A percentile compares a stretch with the other conserved stretches of the same genome.
Evolutionary conservation across 2,888 invertebrate genomes (phyloP).

Genomic region (Drosophila hawaiiensis): DNA sequence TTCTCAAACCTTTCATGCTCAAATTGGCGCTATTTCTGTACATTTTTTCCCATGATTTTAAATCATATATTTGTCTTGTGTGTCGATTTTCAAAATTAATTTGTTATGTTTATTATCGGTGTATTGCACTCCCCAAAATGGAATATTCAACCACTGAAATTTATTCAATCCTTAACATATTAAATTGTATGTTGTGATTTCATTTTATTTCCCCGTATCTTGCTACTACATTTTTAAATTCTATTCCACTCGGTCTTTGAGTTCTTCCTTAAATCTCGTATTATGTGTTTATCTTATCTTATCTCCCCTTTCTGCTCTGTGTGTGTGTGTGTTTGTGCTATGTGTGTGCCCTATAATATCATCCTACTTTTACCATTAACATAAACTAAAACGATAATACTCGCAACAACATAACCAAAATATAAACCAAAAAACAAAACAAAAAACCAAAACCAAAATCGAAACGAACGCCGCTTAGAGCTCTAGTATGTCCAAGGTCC

Average conservation of each 20-base stretch:
- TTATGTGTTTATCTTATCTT: slow-evolving; percentile 41
- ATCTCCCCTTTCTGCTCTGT: slow-evolving; percentile 65
- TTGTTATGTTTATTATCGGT: background rate
- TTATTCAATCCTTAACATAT: background rate
- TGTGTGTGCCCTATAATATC: slow-evolving; percentile 77
- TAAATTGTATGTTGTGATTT: background rate
- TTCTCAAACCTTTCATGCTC: slow-evolving; percentile 63
- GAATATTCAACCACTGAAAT: background rate
- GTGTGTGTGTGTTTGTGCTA: slow-evolving; percentile 70
- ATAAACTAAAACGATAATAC: slow-evolving; percentile 52
- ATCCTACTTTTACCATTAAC: slow-evolving; percentile 55
- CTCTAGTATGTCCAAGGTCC: slow-evolving; percentile 86
- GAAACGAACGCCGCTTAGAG: slow-evolving; percentile 84
- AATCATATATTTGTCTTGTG: slow-evolving; percentile 8
- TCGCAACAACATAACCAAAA: slow-evolving; percentile 51
- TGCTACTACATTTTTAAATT: slow-evolving; percentile 28
- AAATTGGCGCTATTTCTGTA: slow-evolving; percentile 49
- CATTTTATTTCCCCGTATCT: background rate
- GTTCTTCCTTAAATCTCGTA: slow-evolving; percentile 8
- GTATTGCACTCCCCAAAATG: slow-evolving; percentile 3
- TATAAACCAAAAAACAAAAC: slow-evolving; percentile 54
- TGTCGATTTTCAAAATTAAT: background rate
- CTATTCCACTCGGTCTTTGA: slow-evolving; percentile 33
- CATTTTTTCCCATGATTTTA: slow-evolving; percentile 29
- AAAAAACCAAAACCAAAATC: slow-evolving; percentile 47